phyloP scores from a whole-genome alignment of 2,797 vertebrate genomes.

The Leucoraja ocellata region DNA sequence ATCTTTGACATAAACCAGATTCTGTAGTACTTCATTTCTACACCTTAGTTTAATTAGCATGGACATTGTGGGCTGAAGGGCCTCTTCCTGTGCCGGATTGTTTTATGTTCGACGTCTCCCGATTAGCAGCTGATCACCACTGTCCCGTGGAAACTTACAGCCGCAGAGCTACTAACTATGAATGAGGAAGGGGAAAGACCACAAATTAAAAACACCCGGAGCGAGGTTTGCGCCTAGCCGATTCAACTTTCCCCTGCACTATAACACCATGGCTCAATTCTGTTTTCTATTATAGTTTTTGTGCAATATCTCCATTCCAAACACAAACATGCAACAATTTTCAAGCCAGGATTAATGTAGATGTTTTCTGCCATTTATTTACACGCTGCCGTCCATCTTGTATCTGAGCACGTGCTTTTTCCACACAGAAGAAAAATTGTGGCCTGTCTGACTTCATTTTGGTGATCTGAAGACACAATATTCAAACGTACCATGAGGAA shows the following conservation, averaged over 20 bases:
- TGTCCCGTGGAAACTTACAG: background rate
- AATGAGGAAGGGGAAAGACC: background rate
- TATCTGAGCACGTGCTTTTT: background rate
- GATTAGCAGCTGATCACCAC: background rate
- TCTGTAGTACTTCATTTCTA: too few species aligned
- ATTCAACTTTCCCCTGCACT: background rate
- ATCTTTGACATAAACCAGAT: too few species aligned
- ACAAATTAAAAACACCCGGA: background rate
- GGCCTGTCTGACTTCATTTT: background rate
- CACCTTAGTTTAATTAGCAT: too few species aligned
- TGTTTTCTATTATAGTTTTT: background rate
- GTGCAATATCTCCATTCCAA: background rate
- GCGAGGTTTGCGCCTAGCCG: background rate
- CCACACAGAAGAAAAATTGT: background rate
- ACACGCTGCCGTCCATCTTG: background rate
- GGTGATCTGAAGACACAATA: background rate
- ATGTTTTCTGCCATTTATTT: background rate
- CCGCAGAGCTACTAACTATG: background rate
- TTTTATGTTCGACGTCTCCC: background rate
- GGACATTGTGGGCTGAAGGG: too few species aligned
- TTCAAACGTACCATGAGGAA: background rate
- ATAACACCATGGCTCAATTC: background rate
- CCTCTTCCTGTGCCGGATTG: too few species aligned
- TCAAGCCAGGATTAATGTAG: slow-evolving; percentile 6
- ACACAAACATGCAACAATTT: slow-evolving; percentile 16